Conservation (phyloP, 1,140 invertebrate species). For the Thalassaphorura encarpata region DNA sequence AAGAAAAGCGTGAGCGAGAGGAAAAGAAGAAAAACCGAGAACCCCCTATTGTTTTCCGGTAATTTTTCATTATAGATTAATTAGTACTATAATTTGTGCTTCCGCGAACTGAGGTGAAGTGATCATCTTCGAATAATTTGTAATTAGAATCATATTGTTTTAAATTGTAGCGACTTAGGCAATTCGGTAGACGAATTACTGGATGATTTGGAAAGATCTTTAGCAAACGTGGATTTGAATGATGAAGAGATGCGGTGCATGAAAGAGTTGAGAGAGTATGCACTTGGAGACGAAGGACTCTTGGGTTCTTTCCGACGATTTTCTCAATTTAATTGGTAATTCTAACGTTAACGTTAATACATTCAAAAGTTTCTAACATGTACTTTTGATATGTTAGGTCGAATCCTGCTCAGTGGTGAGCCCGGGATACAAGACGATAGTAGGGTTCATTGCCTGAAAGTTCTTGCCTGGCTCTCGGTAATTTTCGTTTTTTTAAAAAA, state of each 20-base stretch:
- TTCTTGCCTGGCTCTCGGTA: slow-evolving; percentile 30
- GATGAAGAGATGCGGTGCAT: slow-evolving; percentile 35
- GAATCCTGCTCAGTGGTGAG: slow-evolving; percentile 25
- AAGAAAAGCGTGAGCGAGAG: slow-evolving; percentile 51
- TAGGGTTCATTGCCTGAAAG: slow-evolving; percentile 29
- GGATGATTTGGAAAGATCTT: slow-evolving; percentile 28
- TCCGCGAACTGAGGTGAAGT: no score
- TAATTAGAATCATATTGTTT: not conserved
- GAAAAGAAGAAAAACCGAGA: slow-evolving; percentile 65
- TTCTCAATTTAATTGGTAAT: slow-evolving; percentile 65
- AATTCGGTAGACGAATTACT: slow-evolving; percentile 23
- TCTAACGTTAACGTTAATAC: not conserved
- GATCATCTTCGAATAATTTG: not conserved
- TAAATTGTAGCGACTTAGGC: slow-evolving; percentile 21
- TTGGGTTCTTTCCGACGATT: slow-evolving; percentile 81
- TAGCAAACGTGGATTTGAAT: slow-evolving; percentile 28
- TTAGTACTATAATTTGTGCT: not conserved
- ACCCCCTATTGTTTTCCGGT: slow-evolving; percentile 68
- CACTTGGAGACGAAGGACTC: slow-evolving; percentile 76
- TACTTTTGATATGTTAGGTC: slow-evolving; percentile 7
- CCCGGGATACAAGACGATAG: slow-evolving; percentile 25
- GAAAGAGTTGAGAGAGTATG: slow-evolving; percentile 68
- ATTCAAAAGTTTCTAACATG: no score
- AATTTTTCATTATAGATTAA: not conserved
- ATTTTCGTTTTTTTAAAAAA: slow-evolving; percentile 14